Evolutionary conservation across 2,113 vertebrate species (phyloP).

Genomic region (Caranx ignobilis): DNA sequence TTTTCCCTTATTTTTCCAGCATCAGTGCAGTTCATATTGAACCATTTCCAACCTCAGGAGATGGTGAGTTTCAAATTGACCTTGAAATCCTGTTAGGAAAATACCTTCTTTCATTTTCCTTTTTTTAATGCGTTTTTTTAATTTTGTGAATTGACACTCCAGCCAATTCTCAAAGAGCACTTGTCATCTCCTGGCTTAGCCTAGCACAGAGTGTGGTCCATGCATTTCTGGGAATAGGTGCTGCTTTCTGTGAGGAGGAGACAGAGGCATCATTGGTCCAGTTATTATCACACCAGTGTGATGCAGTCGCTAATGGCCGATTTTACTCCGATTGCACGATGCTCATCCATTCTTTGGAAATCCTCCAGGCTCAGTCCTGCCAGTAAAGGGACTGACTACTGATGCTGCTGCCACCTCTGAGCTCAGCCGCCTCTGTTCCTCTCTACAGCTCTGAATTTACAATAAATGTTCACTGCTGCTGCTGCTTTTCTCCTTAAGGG

Average conservation of each 20-base stretch:
- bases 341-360: conserved; percentile 49
- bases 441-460: conserved; percentile 41
- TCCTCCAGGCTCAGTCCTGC: conserved; percentile 33
- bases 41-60: not conserved
- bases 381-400: conserved; percentile 19
- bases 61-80: not conserved
- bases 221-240: conserved; percentile 36
- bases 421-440: conserved; percentile 37
- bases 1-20: no score
- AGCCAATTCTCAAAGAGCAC: conserved; percentile 3
- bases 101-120: not conserved
- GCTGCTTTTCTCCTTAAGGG: not conserved
- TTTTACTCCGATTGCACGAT: conserved; percentile 42
- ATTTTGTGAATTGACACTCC: conserved; percentile 9
- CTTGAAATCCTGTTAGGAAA: not conserved
- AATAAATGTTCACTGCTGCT: conserved; percentile 7
- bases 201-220: not conserved
- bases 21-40: not conserved
- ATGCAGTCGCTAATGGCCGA: conserved; percentile 44
- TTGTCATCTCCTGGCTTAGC: not conserved
- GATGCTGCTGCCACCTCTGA: conserved; percentile 44
- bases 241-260: conserved; percentile 17
- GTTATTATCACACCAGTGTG: conserved; percentile 26
- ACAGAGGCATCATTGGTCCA: not conserved
- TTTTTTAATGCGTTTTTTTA: not conserved